Evolutionary conservation across 2,797 vertebrate genomes (phyloP), one percentile per base, ranked within the genome.

Genomic region (Macropus fuliginosus): DNA sequence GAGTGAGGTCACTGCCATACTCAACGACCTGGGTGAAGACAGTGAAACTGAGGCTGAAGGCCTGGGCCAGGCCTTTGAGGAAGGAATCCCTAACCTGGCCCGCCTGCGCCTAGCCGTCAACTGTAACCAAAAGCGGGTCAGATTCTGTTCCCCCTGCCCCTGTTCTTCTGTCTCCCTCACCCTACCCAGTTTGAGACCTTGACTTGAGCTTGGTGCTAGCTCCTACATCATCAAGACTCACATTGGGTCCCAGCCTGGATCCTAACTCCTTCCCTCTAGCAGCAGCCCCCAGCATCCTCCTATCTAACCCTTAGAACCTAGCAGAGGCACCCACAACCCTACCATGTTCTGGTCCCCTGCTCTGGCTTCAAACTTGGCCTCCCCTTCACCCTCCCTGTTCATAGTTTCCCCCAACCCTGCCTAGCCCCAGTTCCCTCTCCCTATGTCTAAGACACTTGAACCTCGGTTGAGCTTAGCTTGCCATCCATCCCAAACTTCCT

Each of bases 111-210:
- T 99, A 0, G 99, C 99, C 0, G 98, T 99, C 98, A 99, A 99
- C 98, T 99, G 98, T 98, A 99, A 99, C 98, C 99, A 99, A 98
- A 99, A 99, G 97, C 98, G 98, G 99, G 99, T 99, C 96, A 97
- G 97, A 94, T n/a, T 40, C 52, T 81, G 14, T 91, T 59, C 57
- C 52, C 74, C 46, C 29, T 29, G 40, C 14, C 54, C 54, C 2
- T 1, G 54, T 16, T 90, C 57, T n/a, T 40, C 92, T 62, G 4
- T 56, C 13, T 16, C 4, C 57, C 62, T 95, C 57, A 59, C 31
- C 90, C 90, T 91, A 3, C 28, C 40, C n/a, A 74, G 13, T 57
- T 93, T 91, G 16, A 24, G 56, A 54, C 62, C 55, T 91, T 90
- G 56, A 31, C 74, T 74, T 54, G 24, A 46, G 55, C 46, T 62